Evolutionary conservation across 2,113 vertebrate species (phyloP).

Genomic region (Seriola rivoliana): DNA sequence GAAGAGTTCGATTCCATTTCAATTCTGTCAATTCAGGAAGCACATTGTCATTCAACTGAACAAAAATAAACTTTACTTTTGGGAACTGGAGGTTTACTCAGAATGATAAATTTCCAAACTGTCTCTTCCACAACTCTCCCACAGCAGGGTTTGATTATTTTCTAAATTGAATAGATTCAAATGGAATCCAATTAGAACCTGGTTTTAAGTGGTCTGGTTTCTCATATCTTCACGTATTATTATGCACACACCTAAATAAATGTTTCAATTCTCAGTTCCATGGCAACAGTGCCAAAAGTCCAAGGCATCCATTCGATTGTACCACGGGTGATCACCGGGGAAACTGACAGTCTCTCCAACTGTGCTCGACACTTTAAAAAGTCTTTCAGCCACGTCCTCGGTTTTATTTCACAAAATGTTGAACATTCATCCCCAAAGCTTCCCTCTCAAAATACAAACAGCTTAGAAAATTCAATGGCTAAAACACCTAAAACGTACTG

Average conservation of each 20-base stretch:
- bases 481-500: conserved; percentile 50
- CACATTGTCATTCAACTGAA: background rate
- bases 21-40: conserved; percentile 36
- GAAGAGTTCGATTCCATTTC: conserved; percentile 8
- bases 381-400: conserved; percentile 9
- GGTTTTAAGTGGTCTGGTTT: background rate
- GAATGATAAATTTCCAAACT: too few species aligned
- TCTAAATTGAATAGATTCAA: conserved; percentile 11
- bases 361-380: conserved; percentile 12
- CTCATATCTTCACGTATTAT: background rate
- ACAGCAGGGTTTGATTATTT: too few species aligned
- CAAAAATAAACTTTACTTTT: background rate
- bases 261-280: background rate
- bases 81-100: too few species aligned
- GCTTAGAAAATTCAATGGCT: conserved; percentile 50
- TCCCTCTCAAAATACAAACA: conserved; percentile 57
- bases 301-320: conserved; percentile 48
- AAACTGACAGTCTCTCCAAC: background rate
- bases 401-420: conserved; percentile 15
- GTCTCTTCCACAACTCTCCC: background rate
- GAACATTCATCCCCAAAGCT: conserved; percentile 58
- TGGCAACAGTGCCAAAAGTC: conserved; percentile 4
- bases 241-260: conserved; percentile 31
- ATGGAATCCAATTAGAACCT: background rate
- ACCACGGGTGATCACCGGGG: background rate